These are phyloP conservation scores for Oncorhynchus clarkii DNA, from an alignment of 2,113 vertebrate species.

Conservation along the genomic window DNA sequence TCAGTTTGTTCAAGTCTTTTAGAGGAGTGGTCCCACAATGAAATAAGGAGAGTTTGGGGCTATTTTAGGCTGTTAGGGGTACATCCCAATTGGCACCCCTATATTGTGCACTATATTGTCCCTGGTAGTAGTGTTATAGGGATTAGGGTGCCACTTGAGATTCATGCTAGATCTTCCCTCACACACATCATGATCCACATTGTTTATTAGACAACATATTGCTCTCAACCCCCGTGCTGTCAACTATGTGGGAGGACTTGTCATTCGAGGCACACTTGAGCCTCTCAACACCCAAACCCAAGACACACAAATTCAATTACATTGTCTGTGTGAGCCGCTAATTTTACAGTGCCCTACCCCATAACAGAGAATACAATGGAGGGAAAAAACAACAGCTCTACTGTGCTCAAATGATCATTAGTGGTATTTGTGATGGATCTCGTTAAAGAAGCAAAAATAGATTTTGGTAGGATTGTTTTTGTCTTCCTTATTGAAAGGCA, in stretches of 20 bases:
- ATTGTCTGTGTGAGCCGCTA: constrained; percentile 35
- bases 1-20: neutral
- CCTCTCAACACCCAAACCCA: constrained; percentile 20
- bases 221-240: constrained; percentile 8
- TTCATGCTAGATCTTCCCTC: neutral
- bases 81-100: too few species aligned
- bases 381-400: constrained; percentile 23
- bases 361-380: constrained; percentile 41
- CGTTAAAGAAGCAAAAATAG: constrained; percentile 36
- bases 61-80: too few species aligned
- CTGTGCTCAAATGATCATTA: constrained; percentile 29
- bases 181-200: neutral
- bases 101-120: neutral
- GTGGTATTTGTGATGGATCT: constrained; percentile 12
- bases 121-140: too few species aligned
- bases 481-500: neutral
- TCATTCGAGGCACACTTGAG: constrained; percentile 36
- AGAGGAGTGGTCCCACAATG: too few species aligned
- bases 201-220: constrained; percentile 13
- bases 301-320: constrained; percentile 50
- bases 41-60: too few species aligned
- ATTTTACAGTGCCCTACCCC: constrained; percentile 34
- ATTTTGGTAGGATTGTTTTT: constrained; percentile 60
- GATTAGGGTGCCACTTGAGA: neutral
- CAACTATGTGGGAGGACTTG: constrained; percentile 14